Conservation (phyloP, 53 echinoderm and acorn worm genomes). For the Echinarachnius parma region DNA sequence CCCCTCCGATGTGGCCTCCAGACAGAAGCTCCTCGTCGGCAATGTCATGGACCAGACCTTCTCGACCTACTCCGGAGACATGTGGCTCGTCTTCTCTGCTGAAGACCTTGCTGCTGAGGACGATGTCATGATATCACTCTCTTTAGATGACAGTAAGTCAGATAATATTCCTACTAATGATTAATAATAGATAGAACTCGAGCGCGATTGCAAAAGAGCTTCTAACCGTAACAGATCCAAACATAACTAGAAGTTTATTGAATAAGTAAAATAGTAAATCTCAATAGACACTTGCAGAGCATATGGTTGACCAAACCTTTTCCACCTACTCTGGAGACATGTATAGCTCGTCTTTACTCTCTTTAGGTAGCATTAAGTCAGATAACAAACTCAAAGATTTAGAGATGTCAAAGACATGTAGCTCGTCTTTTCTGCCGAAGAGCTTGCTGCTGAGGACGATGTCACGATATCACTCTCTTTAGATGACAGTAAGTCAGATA, state of each 20-base stretch:
- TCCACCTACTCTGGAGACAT: constrained; percentile 50
- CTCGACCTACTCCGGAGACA: constrained; percentile 44
- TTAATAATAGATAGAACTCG: too few species aligned
- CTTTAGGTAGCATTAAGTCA: constrained; percentile 3
- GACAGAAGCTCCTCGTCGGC: constrained; percentile 53
- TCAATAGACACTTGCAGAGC: constrained; percentile 46
- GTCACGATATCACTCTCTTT: constrained; percentile 42
- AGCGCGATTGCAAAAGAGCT: too few species aligned
- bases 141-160: constrained; percentile 9
- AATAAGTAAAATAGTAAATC: too few species aligned
- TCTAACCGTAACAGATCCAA: too few species aligned
- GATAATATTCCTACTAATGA: too few species aligned
- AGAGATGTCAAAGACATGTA: too few species aligned
- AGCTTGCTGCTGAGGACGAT: constrained; percentile 19
- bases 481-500: constrained; percentile 5
- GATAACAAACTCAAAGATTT: too few species aligned
- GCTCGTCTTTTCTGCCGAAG: constrained; percentile 69
- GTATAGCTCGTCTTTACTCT: constrained; percentile 71
- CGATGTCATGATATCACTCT: constrained; percentile 44
- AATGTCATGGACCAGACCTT: constrained; percentile 31
- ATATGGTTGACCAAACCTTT: constrained; percentile 32
- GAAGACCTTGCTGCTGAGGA: constrained; percentile 41
- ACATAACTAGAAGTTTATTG: too few species aligned
- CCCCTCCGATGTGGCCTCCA: constrained; percentile 56
- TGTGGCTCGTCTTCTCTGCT: constrained; percentile 75